phyloP scores from a whole-genome alignment of 2,113 vertebrate species.

The Salvelinus sp. region DNA sequence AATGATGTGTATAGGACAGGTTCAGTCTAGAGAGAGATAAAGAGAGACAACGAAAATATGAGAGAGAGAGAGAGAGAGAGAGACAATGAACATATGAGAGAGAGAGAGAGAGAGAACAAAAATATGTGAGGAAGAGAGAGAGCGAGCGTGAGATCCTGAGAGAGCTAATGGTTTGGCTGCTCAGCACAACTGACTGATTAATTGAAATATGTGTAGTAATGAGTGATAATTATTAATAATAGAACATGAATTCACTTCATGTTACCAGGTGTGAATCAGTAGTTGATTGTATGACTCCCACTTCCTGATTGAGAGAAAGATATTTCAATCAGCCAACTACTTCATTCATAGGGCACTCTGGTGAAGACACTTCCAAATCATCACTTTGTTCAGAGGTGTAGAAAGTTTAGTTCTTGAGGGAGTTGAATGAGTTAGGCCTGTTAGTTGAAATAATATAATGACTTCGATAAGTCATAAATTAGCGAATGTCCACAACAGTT shows the following conservation, averaged over 20 bases:
- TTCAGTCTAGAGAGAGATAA: no score
- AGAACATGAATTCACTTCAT: neutral
- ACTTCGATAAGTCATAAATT: no score
- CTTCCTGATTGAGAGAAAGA: conserved; percentile 55
- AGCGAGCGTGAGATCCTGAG: no score
- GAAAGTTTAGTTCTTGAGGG: conserved; percentile 13
- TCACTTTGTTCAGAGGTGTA: conserved; percentile 46
- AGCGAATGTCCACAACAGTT: no score
- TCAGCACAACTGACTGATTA: neutral
- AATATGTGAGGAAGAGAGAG: neutral
- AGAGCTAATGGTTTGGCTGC: neutral
- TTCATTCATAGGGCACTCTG: conserved; percentile 52
- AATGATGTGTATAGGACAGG: no score
- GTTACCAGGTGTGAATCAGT: conserved; percentile 37
- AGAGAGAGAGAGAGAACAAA: no score
- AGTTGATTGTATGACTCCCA: conserved; percentile 54
- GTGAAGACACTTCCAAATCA: conserved; percentile 54
- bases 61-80: no score
- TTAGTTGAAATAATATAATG: conserved; percentile 17
- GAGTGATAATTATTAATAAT: neutral
- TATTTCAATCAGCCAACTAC: conserved; percentile 58
- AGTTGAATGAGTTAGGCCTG: conserved; percentile 10
- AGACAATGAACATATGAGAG: no score
- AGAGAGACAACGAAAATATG: no score
- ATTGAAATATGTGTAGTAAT: neutral